Base-by-base conservation (phyloP, 2,888 invertebrate species). In the Acronicta psi region DNA sequence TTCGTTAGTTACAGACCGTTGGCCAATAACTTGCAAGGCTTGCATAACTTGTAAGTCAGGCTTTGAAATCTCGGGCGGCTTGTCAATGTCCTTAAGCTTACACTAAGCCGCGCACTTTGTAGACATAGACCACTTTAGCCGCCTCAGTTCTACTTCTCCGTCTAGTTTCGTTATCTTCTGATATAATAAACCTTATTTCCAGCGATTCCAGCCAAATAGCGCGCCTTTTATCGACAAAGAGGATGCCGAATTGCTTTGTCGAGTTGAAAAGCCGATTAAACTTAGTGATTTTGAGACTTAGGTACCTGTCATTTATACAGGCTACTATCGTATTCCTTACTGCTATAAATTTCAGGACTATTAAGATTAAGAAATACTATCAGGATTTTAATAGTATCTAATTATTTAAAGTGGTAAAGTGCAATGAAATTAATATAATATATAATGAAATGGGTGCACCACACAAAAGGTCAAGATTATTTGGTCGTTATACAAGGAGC, bases 181-280 rank as follows among this genome's bases (percentile, higher is more conserved):
- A 37, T 42, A 55, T 51, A 49, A 56, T 51, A 44, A 46, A 20
- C 36, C 38, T 47, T 53, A 45, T 56, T 60, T 34, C 40, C 14
- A 46, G 54, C 13, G 13, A 42, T 51, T 58, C 55, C 45, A 49
- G 37, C 40, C 29, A 47, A 52, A 64, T 29, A 54, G 23, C 44
- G 37, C 44, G 51, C 56, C 56, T 63, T 71, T 63, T 55, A 42
- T 59, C 45, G 41, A 36, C 36, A 46, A 55, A 71, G 42, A 49
- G 55, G 55, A 54, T 49, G 29, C 14, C 44, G 36, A 62, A 69
- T 54, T 54, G 64, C 37, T 57, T 37, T 23, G 40, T 52, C 41
- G 43, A 56, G 38, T 51, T 51, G 38, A 41, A 71, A 31, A 20
- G 18, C 31, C 36, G 37, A 47, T 42, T 59, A 46, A 65, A 53